phyloP scores from a whole-genome alignment of 2,888 invertebrate species.

The Eristalis arbustorum region DNA sequence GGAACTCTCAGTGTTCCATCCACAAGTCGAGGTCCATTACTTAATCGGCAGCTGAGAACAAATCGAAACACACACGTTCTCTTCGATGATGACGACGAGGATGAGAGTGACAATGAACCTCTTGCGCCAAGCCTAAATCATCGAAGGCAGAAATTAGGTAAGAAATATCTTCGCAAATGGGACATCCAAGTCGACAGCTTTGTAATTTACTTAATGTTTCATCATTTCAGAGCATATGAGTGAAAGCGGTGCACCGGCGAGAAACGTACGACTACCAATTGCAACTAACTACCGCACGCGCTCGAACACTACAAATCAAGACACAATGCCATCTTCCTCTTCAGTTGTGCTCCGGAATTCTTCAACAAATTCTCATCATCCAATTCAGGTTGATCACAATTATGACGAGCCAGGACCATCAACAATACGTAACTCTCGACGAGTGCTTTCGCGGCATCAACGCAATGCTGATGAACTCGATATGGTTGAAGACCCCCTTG shows the following conservation, averaged over 20 bases:
- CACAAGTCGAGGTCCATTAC: constrained; percentile 17
- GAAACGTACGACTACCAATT: constrained; percentile 28
- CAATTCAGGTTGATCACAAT: constrained; percentile 77
- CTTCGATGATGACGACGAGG: constrained; percentile 73
- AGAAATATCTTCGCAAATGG: not conserved
- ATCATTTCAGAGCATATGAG: constrained; percentile 30
- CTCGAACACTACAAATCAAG: constrained; percentile 49
- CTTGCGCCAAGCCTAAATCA: constrained; percentile 76
- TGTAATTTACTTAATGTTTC: not conserved
- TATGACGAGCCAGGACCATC: constrained; percentile 78
- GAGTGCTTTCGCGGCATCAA: constrained; percentile 79
- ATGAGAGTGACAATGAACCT: constrained; percentile 78
- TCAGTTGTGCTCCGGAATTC: constrained; percentile 66
- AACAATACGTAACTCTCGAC: constrained; percentile 75
- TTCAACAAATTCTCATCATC: constrained; percentile 67
- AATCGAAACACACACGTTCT: constrained; percentile 78
- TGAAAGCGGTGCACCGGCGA: not conserved
- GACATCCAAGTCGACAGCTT: not conserved
- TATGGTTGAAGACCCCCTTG: constrained; percentile 73
- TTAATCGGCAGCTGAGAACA: constrained; percentile 77
- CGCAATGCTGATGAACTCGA: constrained; percentile 79
- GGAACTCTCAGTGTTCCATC: constrained; percentile 35
- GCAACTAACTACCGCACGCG: constrained; percentile 43
- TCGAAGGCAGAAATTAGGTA: constrained; percentile 61
- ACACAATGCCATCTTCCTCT: constrained; percentile 57